These are phyloP conservation scores for Lepisosteus osseus DNA, from an alignment of 2,113 vertebrate species.

Conservation along the genomic window DNA sequence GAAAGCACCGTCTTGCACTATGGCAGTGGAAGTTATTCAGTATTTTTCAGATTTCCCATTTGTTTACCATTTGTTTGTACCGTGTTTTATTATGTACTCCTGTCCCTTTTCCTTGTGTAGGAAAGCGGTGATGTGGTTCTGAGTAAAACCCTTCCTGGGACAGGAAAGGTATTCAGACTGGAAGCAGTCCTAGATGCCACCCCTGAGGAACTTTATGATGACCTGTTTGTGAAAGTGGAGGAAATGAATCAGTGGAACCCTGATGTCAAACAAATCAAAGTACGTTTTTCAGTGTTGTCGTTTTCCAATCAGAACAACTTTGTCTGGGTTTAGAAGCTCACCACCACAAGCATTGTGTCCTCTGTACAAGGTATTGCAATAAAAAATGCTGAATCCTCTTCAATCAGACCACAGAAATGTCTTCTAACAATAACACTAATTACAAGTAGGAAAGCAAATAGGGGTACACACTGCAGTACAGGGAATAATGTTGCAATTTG, in stretches of 20 bases:
- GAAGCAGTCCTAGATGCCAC: conserved; percentile 63
- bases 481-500: background rate
- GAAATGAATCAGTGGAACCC: conserved; percentile 77
- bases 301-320: too few species aligned
- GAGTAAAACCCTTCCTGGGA: conserved; percentile 56
- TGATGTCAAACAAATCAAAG: conserved; percentile 58
- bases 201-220: conserved; percentile 50
- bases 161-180: conserved; percentile 66
- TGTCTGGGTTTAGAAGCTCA: too few species aligned
- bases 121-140: conserved; percentile 50
- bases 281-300: conserved; percentile 26
- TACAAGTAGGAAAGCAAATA: too few species aligned
- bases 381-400: too few species aligned
- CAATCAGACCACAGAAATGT: too few species aligned
- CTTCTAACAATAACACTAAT: too few species aligned
- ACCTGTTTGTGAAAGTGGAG: conserved; percentile 66
- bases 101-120: conserved; percentile 37
- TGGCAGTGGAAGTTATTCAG: too few species aligned
- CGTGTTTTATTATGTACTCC: too few species aligned
- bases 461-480: too few species aligned
- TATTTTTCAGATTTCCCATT: too few species aligned
- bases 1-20: too few species aligned
- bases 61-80: background rate
- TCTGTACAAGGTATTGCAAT: too few species aligned
- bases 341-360: background rate